phyloP scores from a whole-genome alignment of 2,797 vertebrate genomes.

The Eidolon dupreanum region DNA sequence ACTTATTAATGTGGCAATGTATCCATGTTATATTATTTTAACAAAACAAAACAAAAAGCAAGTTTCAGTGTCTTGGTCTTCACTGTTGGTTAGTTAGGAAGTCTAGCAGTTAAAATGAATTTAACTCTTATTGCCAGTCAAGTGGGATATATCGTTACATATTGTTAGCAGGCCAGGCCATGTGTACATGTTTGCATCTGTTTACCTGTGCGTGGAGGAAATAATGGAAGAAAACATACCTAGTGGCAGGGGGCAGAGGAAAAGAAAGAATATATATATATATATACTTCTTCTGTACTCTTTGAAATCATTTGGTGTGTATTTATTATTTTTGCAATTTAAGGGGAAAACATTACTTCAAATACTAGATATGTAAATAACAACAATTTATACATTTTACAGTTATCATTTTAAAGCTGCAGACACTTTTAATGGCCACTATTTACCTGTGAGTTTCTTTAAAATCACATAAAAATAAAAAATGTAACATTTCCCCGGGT shows the following conservation, averaged over 20 bases:
- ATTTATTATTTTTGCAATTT: background rate
- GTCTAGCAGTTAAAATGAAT: background rate
- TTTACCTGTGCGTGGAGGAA: fast-evolving
- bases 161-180: background rate
- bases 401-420: background rate
- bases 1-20: background rate
- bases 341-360: background rate
- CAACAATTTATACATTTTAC: background rate
- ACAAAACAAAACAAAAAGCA: background rate
- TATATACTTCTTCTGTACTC: background rate
- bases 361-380: background rate
- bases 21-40: background rate
- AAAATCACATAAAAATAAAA: background rate
- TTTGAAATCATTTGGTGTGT: background rate
- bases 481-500: background rate
- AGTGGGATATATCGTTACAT: fast-evolving
- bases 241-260: fast-evolving
- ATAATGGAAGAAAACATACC: background rate
- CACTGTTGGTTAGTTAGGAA: background rate
- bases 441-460: background rate
- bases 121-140: background rate
- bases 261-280: background rate
- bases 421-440: background rate
- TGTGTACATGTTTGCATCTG: background rate
- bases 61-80: background rate